Base-by-base conservation (phyloP, 2,797 vertebrate genomes). In the Chromobotia macracanthus region DNA sequence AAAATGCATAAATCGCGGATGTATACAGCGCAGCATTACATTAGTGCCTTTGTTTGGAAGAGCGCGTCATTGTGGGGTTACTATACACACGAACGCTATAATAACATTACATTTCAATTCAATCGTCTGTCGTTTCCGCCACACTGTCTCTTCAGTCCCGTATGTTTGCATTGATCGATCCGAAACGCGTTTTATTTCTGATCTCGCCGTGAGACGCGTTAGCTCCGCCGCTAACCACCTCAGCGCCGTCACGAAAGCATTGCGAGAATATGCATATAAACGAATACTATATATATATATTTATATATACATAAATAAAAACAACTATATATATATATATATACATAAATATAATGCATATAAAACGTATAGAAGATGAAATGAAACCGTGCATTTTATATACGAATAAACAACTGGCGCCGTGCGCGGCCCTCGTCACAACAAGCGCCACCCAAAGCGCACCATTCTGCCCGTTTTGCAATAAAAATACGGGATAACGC, bases 141-240 rank as follows among this genome's bases (percentile, higher is more conserved):
- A 6, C 4, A 64, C 5, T 61, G 23, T 5, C 31, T 3, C 0
- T 64, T 2, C 53, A 68, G 2, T 11, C 8, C 5, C 7, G 10
- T 28, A 56, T 5, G 19, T 46, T 19, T 28, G 9, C 46, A 67
- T 16, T 0, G 55, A 10, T 46, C 53, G 53, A 55, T 7, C 53
- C 19, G 11, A 12, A 21, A 23, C 11, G 23, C 23, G 21, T 58
- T 56, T 58, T 23, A 58, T 56, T 11, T 56, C 21, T 56, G 21
- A 56, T 25, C 18, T 48, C 61, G 18, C 23, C 23, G 38, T 46
- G 21, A 67, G 19, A n/a, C 31, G 21, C 13, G 76, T 53, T 77
- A 77, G 75, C 76, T 38, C 28, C 10, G 55, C 31, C n/a, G 76
- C 76, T 78, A 78, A 78, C 67, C 7, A 61, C 23, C 13, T 41